A percentile compares a stretch with the other conserved stretches of the same genome.
phyloP scores from a whole-genome alignment of 2,797 vertebrate genomes.

The Hylomyscus alleni region DNA sequence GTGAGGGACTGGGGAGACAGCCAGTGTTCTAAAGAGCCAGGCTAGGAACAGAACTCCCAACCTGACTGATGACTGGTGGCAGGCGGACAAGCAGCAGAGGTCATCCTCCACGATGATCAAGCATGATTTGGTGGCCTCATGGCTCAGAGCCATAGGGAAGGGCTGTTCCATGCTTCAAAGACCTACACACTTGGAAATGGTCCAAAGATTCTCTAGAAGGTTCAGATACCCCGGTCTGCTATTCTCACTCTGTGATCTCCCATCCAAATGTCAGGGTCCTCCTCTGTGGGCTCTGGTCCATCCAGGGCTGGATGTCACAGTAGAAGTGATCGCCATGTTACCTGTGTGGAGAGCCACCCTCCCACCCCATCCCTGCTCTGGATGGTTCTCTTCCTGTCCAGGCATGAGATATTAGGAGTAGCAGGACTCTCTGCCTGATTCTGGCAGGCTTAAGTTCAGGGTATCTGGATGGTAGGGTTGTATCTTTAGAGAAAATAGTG shows the following conservation, averaged over 20 bases:
- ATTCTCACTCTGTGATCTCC: constrained; percentile 34
- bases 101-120: neutral
- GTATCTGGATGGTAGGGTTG: neutral
- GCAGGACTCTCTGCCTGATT: neutral
- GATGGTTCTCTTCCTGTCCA: neutral
- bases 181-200: neutral
- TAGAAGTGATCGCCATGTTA: neutral
- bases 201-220: constrained; percentile 31
- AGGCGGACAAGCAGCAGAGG: neutral
- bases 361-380: neutral
- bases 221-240: neutral
- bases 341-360: constrained; percentile 43
- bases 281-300: neutral
- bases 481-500: constrained; percentile 46
- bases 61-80: neutral
- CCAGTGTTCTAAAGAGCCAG: constrained; percentile 2
- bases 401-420: constrained; percentile 12
- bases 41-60: neutral
- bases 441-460: neutral
- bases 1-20: constrained; percentile 56
- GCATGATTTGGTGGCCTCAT: neutral
- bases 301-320: constrained; percentile 8
- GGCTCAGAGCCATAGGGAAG: neutral
- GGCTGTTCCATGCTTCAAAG: neutral
- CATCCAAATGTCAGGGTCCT: neutral